Conservation (phyloP, 2,113 vertebrate genomes). For the Notarius quadriscutis region DNA sequence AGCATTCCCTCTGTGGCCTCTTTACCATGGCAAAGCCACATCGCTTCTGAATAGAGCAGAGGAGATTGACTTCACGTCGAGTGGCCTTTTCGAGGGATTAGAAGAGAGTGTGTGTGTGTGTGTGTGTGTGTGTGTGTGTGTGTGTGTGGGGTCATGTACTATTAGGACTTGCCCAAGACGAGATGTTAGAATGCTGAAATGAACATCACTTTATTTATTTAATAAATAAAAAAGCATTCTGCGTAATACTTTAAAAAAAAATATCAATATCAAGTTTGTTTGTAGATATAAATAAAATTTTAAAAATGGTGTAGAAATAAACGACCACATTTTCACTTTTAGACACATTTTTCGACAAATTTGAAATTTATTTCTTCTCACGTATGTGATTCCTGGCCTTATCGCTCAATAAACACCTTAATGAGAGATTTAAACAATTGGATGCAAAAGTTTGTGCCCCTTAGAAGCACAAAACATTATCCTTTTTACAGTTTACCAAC, state of each 20-base stretch:
- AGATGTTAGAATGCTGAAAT: background rate
- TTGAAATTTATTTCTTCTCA: background rate
- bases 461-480: too few species aligned
- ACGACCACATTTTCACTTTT: background rate
- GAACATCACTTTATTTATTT: background rate
- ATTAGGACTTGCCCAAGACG: background rate
- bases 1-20: slow-evolving; percentile 50
- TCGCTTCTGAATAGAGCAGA: slow-evolving; percentile 44
- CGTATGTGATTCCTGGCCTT: background rate
- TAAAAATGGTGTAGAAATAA: too few species aligned
- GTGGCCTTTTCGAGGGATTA: slow-evolving; percentile 23
- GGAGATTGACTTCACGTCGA: slow-evolving; percentile 48
- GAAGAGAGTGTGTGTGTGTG: slow-evolving; percentile 4
- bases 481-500: too few species aligned
- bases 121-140: slow-evolving; percentile 10
- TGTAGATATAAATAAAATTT: too few species aligned
- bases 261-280: too few species aligned
- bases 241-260: too few species aligned
- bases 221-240: too few species aligned
- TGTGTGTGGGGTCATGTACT: slow-evolving; percentile 16
- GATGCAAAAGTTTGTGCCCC: background rate
- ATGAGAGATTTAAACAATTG: background rate
- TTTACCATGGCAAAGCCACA: slow-evolving; percentile 54
- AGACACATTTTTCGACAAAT: background rate
- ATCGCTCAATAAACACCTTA: background rate